Evolutionary conservation across 2,797 vertebrate genomes (phyloP), one percentile per base, ranked within the genome.

Genomic region (Enteromius viviparus): DNA sequence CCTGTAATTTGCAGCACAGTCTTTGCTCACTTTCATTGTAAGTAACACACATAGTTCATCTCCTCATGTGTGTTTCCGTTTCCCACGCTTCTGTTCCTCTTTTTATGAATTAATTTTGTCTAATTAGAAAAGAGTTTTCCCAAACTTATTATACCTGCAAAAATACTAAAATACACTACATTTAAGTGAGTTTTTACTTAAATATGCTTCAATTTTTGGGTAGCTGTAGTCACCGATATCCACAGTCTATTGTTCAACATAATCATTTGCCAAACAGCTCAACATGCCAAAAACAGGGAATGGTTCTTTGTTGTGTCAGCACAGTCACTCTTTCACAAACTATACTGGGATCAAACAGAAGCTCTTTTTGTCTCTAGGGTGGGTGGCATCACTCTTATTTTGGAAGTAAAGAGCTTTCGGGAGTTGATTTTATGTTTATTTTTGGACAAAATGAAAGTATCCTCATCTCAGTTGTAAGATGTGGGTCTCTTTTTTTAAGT

Each of bases 241-340:
- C 89, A 91, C 89, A 84, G 89, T 84, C 87, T 87, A 91, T 94
- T 94, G 93, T 94, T 87, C 71, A 82, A 15, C 4, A 89, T 89
- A 85, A 91, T 90, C 84, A 91, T 84, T 89, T 87, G 72, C 87
- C 76, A 78, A 86, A 89, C 86, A 89, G 89, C 89, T 85, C 91
- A 89, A 92, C 93, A 93, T 94, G 93, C 93, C 93, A 94, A 90
- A 92, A 89, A 88, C 91, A 89, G 89, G 89, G 88, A 92, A 92
- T 91, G 91, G 92, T 87, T 91, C 84, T 37, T 89, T 88, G 92
- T 91, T 90, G 87, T 83, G 58, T 72, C 82, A 79, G 17, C 83
- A 85, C 91, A 93, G 89, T 90, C 90, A 91, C 87, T 84, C 86
- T 87, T 92, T 92, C 89, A 91, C 85, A 23, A 83, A 72, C 86